These are phyloP conservation scores for Calidris pugnax DNA, from an alignment of 2,113 vertebrate genomes.

Conservation along the genomic window DNA sequence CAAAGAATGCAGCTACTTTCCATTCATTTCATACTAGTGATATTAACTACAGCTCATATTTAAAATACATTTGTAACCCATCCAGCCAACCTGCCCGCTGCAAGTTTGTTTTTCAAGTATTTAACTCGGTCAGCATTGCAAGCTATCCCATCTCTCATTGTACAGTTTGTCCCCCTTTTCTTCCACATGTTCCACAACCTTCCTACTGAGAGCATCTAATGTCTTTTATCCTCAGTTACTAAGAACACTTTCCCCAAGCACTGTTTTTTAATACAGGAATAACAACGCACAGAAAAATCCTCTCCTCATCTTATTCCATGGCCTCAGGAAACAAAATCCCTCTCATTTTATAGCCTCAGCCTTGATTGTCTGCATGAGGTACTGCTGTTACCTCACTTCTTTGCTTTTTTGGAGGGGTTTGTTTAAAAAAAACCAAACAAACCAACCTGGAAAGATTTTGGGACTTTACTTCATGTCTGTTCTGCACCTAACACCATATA, in stretches of 20 bases:
- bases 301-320: background rate
- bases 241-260: background rate
- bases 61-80: background rate
- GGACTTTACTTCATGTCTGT: background rate
- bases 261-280: background rate
- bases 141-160: background rate
- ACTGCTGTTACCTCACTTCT: background rate
- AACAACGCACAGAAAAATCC: background rate
- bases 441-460: background rate
- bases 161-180: background rate
- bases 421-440: background rate
- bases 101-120: background rate
- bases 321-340: background rate
- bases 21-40: too few relatives aligned
- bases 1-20: background rate
- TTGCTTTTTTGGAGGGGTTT: fast-evolving
- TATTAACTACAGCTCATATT: background rate
- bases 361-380: background rate
- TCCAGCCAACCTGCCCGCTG: background rate
- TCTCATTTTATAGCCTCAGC: background rate
- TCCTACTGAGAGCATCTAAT: background rate
- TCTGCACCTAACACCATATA: background rate
- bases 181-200: background rate
- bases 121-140: background rate
- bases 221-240: background rate